These are phyloP conservation scores for Nothocercus nigrocapillus DNA, from an alignment of 2,113 vertebrate genomes.

Conservation along the genomic window DNA sequence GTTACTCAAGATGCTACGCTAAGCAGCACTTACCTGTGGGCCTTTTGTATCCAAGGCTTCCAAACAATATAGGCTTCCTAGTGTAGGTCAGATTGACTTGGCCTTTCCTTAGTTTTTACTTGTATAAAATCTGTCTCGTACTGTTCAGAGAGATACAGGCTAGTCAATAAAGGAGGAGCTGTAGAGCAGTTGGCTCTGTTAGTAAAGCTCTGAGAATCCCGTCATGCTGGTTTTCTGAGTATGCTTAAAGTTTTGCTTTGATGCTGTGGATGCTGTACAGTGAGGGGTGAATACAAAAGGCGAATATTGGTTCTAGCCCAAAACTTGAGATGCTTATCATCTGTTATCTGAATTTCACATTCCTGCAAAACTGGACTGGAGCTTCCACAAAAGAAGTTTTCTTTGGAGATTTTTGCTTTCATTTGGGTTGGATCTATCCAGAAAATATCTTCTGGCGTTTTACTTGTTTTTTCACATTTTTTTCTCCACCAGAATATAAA, in stretches of 20 bases:
- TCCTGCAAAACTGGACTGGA: not conserved
- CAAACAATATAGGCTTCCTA: not conserved
- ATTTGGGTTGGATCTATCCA: not conserved
- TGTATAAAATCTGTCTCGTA: not conserved
- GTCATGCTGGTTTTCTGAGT: constrained; percentile 23
- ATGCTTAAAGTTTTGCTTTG: not conserved
- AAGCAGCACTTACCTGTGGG: not conserved
- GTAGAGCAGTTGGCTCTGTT: not conserved
- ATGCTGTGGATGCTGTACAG: not conserved
- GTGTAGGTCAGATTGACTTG: not conserved
- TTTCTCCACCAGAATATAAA: not conserved
- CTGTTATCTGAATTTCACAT: not conserved
- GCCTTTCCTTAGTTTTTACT: not conserved
- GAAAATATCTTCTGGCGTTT: not conserved
- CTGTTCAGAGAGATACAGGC: not conserved
- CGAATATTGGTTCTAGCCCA: constrained; percentile 16
- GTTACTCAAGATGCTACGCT: not conserved
- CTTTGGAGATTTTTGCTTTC: constrained; percentile 28
- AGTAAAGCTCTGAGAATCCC: constrained; percentile 6
- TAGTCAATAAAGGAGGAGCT: not conserved
- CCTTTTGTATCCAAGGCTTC: not conserved
- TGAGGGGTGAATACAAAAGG: not conserved
- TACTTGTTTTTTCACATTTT: not conserved
- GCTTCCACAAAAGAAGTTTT: not conserved
- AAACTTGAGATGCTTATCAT: constrained; percentile 1